Percentiles rank a stretch among this genome's conserved stretches.
phyloP scores from a whole-genome alignment of 2,113 vertebrate species.

The Clarias magur region DNA sequence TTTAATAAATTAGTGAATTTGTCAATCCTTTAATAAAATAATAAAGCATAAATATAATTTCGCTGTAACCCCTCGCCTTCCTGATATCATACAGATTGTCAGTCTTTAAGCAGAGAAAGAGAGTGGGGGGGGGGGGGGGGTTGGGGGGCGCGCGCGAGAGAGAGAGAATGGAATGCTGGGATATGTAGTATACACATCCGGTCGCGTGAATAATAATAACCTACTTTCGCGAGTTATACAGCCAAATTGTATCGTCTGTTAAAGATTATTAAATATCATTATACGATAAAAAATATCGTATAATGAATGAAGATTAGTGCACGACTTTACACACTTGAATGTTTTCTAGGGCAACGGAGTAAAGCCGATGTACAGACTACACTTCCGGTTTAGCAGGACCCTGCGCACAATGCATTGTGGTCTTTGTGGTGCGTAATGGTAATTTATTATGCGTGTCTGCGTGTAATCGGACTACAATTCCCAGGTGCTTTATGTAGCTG shows the following conservation, averaged over 20 bases:
- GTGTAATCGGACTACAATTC: constrained; percentile 64
- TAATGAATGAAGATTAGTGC: neutral
- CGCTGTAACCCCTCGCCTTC: too few relatives aligned
- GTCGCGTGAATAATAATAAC: too few relatives aligned
- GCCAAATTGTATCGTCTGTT: neutral
- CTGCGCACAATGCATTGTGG: constrained; percentile 51
- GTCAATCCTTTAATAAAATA: too few relatives aligned
- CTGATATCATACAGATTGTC: neutral
- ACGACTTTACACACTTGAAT: neutral
- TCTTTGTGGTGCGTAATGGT: constrained; percentile 51
- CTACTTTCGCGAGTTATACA: neutral
- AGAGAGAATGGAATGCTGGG: constrained; percentile 50
- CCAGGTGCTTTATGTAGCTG: constrained; percentile 20
- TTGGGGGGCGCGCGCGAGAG: too few relatives aligned
- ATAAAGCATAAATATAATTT: too few relatives aligned
- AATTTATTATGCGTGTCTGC: neutral
- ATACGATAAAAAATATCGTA: neutral
- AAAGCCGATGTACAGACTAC: constrained; percentile 44
- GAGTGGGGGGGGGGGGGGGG: too few relatives aligned
- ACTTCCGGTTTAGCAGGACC: constrained; percentile 14
- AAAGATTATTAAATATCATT: neutral
- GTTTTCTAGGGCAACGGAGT: constrained; percentile 27
- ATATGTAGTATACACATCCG: constrained; percentile 61
- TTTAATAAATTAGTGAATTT: neutral
- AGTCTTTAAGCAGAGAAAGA: neutral